These are phyloP conservation scores for Sphyrna mokarran DNA, from an alignment of 2,113 vertebrate species.

Conservation along the genomic window DNA sequence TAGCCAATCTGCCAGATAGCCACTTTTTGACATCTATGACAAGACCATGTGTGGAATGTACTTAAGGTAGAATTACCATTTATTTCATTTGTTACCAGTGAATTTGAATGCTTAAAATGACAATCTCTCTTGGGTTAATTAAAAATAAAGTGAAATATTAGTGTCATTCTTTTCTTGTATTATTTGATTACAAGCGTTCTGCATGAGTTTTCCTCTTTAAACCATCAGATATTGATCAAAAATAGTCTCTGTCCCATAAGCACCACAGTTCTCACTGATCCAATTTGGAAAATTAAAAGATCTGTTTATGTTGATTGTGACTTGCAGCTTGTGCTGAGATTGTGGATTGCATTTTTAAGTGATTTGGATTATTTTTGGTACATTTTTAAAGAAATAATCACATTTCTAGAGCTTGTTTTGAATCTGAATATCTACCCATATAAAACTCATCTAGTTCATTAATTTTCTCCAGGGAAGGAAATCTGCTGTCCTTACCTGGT, in stretches of 20 bases:
- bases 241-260: not conserved
- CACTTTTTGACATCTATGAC: not conserved
- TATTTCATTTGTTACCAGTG: not conserved
- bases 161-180: not conserved
- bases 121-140: not conserved
- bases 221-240: not conserved
- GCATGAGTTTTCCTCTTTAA: not conserved
- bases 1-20: too few species aligned
- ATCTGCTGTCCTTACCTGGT: too few species aligned
- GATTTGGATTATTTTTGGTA: not conserved
- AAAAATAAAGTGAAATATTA: not conserved
- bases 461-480: too few species aligned
- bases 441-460: too few species aligned
- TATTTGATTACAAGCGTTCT: not conserved
- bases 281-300: too few species aligned
- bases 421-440: not conserved
- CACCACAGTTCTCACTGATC: not conserved
- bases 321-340: not conserved
- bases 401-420: not conserved
- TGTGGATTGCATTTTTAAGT: not conserved
- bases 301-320: too few species aligned
- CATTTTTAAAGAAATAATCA: not conserved
- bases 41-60: not conserved
- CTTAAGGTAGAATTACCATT: not conserved
- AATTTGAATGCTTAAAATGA: not conserved